These are phyloP conservation scores for Sebastolobus alascanus DNA, from an alignment of 2,797 vertebrate species.

Conservation along the genomic window DNA sequence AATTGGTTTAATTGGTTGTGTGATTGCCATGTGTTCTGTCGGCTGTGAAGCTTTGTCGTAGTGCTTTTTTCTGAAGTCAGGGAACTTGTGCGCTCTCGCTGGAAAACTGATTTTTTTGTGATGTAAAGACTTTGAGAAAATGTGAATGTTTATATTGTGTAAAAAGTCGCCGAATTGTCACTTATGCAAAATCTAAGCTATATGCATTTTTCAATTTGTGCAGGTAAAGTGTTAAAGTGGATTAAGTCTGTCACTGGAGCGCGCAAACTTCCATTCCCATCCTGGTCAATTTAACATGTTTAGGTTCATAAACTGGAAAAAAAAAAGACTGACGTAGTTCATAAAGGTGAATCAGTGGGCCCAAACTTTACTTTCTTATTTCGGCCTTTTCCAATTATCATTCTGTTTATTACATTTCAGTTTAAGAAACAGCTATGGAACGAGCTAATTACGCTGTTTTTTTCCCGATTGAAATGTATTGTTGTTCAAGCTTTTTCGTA, in stretches of 20 bases:
- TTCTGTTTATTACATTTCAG: neutral
- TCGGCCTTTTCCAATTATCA: neutral
- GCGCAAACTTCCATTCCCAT: conserved; percentile 19
- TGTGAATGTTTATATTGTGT: neutral
- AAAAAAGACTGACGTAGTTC: neutral
- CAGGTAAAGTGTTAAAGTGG: neutral
- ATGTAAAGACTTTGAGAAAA: neutral
- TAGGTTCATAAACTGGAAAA: neutral
- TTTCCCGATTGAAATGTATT: neutral
- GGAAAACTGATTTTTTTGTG: neutral
- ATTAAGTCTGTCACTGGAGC: neutral
- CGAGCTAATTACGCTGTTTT: neutral
- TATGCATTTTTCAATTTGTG: accelerated
- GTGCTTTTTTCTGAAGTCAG: neutral
- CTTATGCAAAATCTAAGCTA: accelerated
- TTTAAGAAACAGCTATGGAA: neutral
- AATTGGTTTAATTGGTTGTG: conserved; percentile 57
- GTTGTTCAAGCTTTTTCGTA: neutral
- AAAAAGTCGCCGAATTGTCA: neutral
- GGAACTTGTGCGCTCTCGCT: conserved; percentile 33
- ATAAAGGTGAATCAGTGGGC: neutral
- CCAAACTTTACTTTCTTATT: conserved; percentile 35
- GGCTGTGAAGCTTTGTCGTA: neutral
- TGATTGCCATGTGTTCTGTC: conserved; percentile 27
- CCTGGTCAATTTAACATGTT: neutral